Evolutionary conservation across 2,888 invertebrate genomes (phyloP).

Genomic region (Apomyelois bistriatella): DNA sequence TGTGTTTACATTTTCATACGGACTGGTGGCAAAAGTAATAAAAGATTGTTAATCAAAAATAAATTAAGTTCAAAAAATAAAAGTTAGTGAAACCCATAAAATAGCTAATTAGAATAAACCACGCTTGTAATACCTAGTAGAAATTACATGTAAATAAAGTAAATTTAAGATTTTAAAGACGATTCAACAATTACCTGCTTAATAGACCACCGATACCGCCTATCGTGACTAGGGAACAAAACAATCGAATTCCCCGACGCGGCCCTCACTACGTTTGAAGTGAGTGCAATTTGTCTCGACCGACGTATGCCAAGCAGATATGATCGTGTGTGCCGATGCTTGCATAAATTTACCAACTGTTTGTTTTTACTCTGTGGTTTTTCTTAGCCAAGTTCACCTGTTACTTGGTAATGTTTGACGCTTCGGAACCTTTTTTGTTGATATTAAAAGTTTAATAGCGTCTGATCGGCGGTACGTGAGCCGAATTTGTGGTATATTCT

Average conservation of each 20-base stretch:
- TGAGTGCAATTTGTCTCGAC: conserved; percentile 72
- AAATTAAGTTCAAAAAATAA: too few species aligned
- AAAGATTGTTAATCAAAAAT: too few species aligned
- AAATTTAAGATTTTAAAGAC: too few species aligned
- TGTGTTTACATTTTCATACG: too few species aligned
- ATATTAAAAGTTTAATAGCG: conserved; percentile 69
- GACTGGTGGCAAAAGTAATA: too few species aligned
- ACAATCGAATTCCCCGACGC: conserved; percentile 58
- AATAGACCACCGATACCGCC: conserved; percentile 20
- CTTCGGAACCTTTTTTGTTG: conserved; percentile 55
- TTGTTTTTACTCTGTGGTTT: conserved; percentile 60
- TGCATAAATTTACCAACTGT: conserved; percentile 65
- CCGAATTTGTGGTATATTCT: conserved; percentile 32
- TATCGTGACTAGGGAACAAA: conserved; percentile 37
- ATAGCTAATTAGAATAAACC: too few species aligned
- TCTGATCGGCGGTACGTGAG: conserved; percentile 52
- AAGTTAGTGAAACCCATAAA: too few species aligned
- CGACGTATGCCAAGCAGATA: conserved; percentile 73
- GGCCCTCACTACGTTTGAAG: conserved; percentile 66
- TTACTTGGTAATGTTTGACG: conserved; percentile 57
- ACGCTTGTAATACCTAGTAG: too few species aligned
- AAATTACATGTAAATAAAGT: too few species aligned
- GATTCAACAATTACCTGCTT: too few species aligned
- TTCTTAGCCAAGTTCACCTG: conserved; percentile 70
- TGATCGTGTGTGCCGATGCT: conserved; percentile 67